Evolutionary conservation across 2,888 invertebrate species (phyloP), one percentile per base, ranked within the genome.

Genomic region (Eupithecia pulchellata): DNA sequence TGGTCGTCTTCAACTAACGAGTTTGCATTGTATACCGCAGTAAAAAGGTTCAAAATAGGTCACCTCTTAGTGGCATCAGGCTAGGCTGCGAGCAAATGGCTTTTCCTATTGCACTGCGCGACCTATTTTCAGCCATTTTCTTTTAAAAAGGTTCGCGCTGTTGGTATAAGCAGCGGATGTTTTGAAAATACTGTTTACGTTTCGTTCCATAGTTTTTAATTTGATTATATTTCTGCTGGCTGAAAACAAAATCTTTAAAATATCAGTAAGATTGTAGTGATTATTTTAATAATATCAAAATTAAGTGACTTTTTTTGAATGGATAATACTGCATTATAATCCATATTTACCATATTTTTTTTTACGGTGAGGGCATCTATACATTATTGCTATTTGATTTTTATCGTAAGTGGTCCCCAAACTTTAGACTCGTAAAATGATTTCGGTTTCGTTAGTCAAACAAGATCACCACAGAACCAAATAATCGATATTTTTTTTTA

Each of bases 41-140:
- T 81, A 78, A 81, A 83, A 86, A 85, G 80, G 80, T 76, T 64
- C 69, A 79, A 86, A 87, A 80, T 88, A 79, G 90, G 90, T 89
- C 89, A 85, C 76, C 79, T 81, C 64, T 47, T 62, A 69, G 62
- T 47, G 67, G 58, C 52, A 67, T 57, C 61, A 67, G 71, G 71
- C 72, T 72, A 67, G 71, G 71, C 72, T 72, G 66, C 70, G 74
- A 77, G 78, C 77, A 78, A 79, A 80, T 80, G 75, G 80, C 74
- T 79, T 79, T 78, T 76, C 76, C 74, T 74, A 78, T 75, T 78
- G 77, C 78, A 78, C 74, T 75, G 78, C 72, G 75, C 78, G 78
- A 77, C 79, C 79, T 72, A 78, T 71, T 78, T 80, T 76, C 75
- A 78, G 75, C 77, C 77, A 79, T 80, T 82, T 81, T 83, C 73